Conservation (phyloP, 2,797 vertebrate genomes). For the Neosilurus mollespiculum region DNA sequence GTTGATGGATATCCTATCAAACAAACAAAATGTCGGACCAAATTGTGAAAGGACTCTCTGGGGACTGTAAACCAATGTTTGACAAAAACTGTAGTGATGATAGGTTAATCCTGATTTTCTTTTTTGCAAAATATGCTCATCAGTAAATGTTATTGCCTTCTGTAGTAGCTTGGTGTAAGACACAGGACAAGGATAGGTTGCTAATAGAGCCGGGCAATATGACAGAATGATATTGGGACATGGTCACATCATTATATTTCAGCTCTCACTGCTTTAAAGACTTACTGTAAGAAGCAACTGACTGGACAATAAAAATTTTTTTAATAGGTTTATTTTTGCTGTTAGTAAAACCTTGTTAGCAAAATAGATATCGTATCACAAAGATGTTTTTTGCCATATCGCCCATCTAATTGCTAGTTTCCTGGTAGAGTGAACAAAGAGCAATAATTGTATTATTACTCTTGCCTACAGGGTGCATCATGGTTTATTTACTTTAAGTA, state of each 20-base stretch:
- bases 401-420: background rate
- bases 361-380: background rate
- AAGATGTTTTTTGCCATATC: conserved; percentile 14
- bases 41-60: conserved; percentile 59
- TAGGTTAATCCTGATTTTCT: conserved; percentile 24
- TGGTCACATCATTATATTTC: background rate
- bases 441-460: conserved; percentile 57
- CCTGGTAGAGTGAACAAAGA: conserved; percentile 51
- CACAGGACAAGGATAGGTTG: background rate
- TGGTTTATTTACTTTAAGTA: background rate
- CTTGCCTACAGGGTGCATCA: conserved; percentile 12
- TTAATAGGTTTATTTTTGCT: background rate
- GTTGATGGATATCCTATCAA: background rate
- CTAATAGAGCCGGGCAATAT: background rate
- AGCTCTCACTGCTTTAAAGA: background rate
- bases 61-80: conserved; percentile 42
- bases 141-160: conserved; percentile 9
- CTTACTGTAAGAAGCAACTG: conserved; percentile 14
- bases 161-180: conserved; percentile 4
- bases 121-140: background rate
- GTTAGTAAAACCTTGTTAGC: background rate
- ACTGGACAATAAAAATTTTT: background rate
- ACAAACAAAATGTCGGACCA: conserved; percentile 67
- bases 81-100: conserved; percentile 34
- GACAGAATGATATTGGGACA: background rate